Evolutionary conservation across 2,888 invertebrate genomes (phyloP).

Genomic region (Lasioglossum figueresi): DNA sequence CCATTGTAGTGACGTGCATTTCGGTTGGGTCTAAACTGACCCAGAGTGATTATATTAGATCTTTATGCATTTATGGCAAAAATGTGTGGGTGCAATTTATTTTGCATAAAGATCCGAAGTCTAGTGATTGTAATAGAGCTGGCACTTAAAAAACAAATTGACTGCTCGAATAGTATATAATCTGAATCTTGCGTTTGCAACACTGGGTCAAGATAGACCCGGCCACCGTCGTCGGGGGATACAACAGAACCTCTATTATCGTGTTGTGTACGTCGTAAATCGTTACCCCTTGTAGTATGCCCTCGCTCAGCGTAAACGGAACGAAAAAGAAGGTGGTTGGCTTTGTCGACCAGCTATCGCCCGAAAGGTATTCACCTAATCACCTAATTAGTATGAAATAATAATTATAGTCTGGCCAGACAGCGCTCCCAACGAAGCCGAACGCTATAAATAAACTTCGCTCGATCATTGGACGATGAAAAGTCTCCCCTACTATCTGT

Average conservation of each 20-base stretch:
- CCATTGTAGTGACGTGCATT: not conserved
- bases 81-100: no score
- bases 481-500: no score
- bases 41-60: not conserved
- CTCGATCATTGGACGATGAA: not conserved
- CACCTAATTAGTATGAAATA: not conserved
- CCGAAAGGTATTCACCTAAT: conserved; percentile 79
- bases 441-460: conserved; percentile 23
- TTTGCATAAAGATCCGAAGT: no score
- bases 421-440: conserved; percentile 67
- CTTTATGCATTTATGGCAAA: no score
- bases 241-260: conserved; percentile 22
- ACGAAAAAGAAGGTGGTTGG: conserved; percentile 83
- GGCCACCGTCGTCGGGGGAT: not conserved
- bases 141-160: no score
- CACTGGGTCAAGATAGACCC: not conserved
- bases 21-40: not conserved
- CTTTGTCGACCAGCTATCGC: conserved; percentile 82
- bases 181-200: not conserved
- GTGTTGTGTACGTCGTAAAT: conserved; percentile 64
- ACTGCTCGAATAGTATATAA: not conserved
- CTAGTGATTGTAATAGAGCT: not conserved
- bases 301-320: conserved; percentile 82
- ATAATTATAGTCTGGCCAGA: conserved; percentile 46
- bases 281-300: conserved; percentile 81